These are phyloP conservation scores for Aurelia sp. DNA, from an alignment of 30 jellyfish, hydroid and myxozoan genomes.

Conservation along the genomic window DNA sequence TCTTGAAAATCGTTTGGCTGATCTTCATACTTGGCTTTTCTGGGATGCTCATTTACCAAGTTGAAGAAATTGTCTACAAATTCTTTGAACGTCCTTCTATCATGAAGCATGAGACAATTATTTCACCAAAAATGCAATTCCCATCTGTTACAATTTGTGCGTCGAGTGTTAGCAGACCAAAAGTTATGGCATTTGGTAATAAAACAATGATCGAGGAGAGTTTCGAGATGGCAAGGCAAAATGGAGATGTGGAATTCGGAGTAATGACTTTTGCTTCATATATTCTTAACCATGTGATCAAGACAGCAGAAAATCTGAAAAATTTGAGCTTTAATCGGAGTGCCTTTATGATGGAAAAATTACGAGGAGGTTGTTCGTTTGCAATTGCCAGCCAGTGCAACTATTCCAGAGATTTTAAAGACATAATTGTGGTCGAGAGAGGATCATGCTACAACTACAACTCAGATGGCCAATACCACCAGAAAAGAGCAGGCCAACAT, in stretches of 20 bases:
- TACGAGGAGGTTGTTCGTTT: constrained; percentile 3
- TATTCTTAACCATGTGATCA: not conserved
- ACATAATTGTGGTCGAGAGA: constrained; percentile 5
- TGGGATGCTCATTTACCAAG: not conserved
- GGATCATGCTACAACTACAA: constrained; percentile 39
- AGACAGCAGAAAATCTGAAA: constrained; percentile 1
- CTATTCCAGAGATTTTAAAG: constrained; percentile 22
- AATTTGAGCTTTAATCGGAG: constrained; percentile 4
- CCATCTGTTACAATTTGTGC: constrained; percentile 62
- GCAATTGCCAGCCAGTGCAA: not conserved
- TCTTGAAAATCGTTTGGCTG: constrained; percentile 22
- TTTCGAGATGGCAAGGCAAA: too few species aligned
- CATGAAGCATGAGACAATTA: constrained; percentile 3
- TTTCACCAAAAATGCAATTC: constrained; percentile 4
- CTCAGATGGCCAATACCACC: constrained; percentile 30
- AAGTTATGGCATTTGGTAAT: not conserved
- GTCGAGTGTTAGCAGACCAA: not conserved
- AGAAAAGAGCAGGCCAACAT: constrained; percentile 40
- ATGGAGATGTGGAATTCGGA: not conserved
- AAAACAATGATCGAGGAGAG: not conserved
- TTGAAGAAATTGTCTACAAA: not conserved
- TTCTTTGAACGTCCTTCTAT: constrained; percentile 4
- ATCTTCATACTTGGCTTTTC: constrained; percentile 6
- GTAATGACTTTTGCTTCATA: not conserved
- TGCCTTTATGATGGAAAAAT: constrained; percentile 3